phyloP scores from a whole-genome alignment of 2,888 invertebrate species.

The Lingula anatina region DNA sequence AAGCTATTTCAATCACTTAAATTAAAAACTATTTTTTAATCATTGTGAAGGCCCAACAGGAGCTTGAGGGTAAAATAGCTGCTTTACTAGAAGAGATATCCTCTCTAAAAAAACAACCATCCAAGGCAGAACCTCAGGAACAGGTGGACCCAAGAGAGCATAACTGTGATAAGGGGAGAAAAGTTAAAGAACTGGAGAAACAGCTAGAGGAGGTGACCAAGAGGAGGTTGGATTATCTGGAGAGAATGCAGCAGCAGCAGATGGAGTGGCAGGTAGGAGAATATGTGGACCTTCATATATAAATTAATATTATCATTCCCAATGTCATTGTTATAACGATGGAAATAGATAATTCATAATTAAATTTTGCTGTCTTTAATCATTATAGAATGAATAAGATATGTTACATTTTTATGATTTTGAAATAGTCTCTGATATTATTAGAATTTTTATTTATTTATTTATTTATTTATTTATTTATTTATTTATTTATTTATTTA shows the following conservation, averaged over 20 bases:
- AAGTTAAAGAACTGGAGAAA: slow-evolving; percentile 25
- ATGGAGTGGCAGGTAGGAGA: slow-evolving; percentile 33
- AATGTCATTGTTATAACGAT: no score
- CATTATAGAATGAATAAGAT: no score
- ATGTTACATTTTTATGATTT: no score
- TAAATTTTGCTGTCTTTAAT: no score
- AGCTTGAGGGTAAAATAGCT: slow-evolving; percentile 35
- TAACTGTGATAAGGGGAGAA: slow-evolving; percentile 1
- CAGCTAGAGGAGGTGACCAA: slow-evolving; percentile 34
- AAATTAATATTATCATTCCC: no score
- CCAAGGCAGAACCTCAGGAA: slow-evolving; percentile 6
- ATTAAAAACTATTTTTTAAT: not conserved
- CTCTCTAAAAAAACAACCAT: slow-evolving; percentile 13
- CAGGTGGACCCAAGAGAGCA: slow-evolving; percentile 7
- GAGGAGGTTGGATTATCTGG: slow-evolving; percentile 35
- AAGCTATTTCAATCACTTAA: no score
- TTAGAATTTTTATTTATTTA: no score
- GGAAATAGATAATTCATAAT: no score
- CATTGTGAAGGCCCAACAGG: slow-evolving; percentile 32
- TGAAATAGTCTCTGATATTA: no score
- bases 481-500: no score
- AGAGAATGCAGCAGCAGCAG: slow-evolving; percentile 37
- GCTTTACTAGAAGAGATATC: slow-evolving; percentile 27
- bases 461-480: no score
- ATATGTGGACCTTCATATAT: no score